Evolutionary conservation across 1,140 invertebrate species (phyloP).

Genomic region (Macrostomum lignano): DNA sequence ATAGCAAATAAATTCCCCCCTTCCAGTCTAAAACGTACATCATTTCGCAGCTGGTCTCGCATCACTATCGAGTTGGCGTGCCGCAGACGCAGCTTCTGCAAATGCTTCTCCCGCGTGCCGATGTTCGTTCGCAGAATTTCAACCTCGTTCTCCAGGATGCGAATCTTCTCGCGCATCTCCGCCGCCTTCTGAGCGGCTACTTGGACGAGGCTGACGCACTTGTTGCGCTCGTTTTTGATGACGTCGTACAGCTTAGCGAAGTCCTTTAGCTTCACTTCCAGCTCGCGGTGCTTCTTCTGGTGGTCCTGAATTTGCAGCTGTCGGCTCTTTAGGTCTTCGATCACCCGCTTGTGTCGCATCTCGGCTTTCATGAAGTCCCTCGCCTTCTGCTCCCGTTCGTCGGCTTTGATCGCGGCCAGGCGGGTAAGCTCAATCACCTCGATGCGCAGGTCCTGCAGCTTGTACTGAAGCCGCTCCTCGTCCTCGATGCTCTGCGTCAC

Average conservation of each 20-base stretch:
- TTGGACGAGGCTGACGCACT: constrained; percentile 27
- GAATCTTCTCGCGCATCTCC: constrained; percentile 29
- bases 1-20: no score
- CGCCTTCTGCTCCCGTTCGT: constrained; percentile 27
- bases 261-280: constrained; percentile 21
- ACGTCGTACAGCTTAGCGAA: constrained; percentile 27
- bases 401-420: constrained; percentile 21
- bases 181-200: constrained; percentile 24
- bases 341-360: constrained; percentile 19
- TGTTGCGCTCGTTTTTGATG: constrained; percentile 28
- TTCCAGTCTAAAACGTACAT: no score
- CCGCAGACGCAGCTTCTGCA: constrained; percentile 19
- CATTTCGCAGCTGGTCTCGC: constrained; percentile 20
- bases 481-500: constrained; percentile 23
- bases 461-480: constrained; percentile 23
- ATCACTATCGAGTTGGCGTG: constrained; percentile 21
- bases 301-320: constrained; percentile 23
- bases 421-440: constrained; percentile 25
- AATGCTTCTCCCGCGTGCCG: constrained; percentile 23
- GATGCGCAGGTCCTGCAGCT: constrained; percentile 19
- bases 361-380: constrained; percentile 26
- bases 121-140: constrained; percentile 26
- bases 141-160: constrained; percentile 27
- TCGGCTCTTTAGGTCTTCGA: constrained; percentile 26
- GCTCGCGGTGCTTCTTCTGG: constrained; percentile 24